Evolutionary conservation across 2,113 vertebrate species (phyloP), one percentile per base, ranked within the genome.

Genomic region (Malurus melanocephalus): DNA sequence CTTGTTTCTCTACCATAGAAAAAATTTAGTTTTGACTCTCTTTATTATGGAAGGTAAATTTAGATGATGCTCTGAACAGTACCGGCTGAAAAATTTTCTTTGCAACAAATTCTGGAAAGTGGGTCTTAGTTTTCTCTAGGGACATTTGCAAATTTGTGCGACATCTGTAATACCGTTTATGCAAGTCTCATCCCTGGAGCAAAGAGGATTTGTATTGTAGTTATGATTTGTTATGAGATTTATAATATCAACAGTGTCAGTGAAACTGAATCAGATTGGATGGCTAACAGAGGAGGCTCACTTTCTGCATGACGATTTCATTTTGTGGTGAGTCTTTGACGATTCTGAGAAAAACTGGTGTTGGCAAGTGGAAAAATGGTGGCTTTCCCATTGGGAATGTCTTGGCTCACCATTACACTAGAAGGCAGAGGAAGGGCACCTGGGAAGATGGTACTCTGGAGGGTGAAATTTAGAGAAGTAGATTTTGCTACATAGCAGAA

Each of bases 161-260:
- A 84, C 84, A 95, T 93, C 74, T 79, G 35, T 88, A 93, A 61
- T 80, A 56, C 22, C 0, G 1, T 93, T 91, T 67, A 84, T 84
- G 74, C 66, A 88, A 87, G 69, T 75, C 57, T 87, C 46, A 92
- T 93, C 87, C 74, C 80, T 78, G 43, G 55, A 88, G 92, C 84
- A 85, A 94, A 95, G 93, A 90, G 84, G 87, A 94, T 95, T 95
- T 94, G 16, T 94, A 22, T 72, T 94, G 87, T 88, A 87, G 84
- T 88, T 88, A 62, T 57, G 80, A 90, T 66, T 90, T 90, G 84
- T 92, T 93, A 88, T 0, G 3, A 90, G 88, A 87, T 88, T 92
- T 93, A 66, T 76, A 68, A 46, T 87, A 88, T 72, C 78, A 87
- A 11, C 69, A 53, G 38, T 81, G 46, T 79, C 26, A 14, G 55